Evolutionary conservation across 1,140 invertebrate species (phyloP), one percentile per base, ranked within the genome.

Genomic region (Tetragnatha versicolor): DNA sequence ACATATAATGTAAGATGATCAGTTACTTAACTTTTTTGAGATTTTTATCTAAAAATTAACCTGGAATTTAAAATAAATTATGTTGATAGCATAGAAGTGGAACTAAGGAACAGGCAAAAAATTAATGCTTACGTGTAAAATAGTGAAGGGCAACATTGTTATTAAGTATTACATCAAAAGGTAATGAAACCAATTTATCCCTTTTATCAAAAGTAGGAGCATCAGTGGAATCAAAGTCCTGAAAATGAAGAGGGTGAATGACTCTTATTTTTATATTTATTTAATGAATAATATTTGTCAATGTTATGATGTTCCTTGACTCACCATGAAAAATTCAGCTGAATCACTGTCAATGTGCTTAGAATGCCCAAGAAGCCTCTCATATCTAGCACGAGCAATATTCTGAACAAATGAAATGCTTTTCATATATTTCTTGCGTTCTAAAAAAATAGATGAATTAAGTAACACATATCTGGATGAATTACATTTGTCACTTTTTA

Each of bases 61-160:
- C 27, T 61, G 12, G 27, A 39, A 20, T 7, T 22, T 17, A 65
- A 20, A 25, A 9, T 22, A 42, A 12, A 20, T 20, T 20, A 65
- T 10, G 12, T 29, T 61, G 31, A 7, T 61, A 2, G 3, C n/a
- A n/a, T n/a, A n/a, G n/a, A n/a, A n/a, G n/a, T n/a, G n/a, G n/a
- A n/a, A n/a, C n/a, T n/a, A n/a, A n/a, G n/a, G n/a, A n/a, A 25
- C 20, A 53, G 37, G 10, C n/a, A 4, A 55, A 42, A 39, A 22
- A 39, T 20, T 27, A 31, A 42, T 9, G 79, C 82, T 81, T 81
- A 86, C 86, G 88, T 51, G 93, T 91, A 82, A 94, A 94, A 83
- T 93, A 92, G 37, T 92, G 91, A 0, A 95, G 84, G 3, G 92
- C 93, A 49, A 93, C 89, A 82, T 91, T 92, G 84, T 94, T 93